phyloP scores from a whole-genome alignment of 2,797 vertebrate species.

The Chloroceryle inda region DNA sequence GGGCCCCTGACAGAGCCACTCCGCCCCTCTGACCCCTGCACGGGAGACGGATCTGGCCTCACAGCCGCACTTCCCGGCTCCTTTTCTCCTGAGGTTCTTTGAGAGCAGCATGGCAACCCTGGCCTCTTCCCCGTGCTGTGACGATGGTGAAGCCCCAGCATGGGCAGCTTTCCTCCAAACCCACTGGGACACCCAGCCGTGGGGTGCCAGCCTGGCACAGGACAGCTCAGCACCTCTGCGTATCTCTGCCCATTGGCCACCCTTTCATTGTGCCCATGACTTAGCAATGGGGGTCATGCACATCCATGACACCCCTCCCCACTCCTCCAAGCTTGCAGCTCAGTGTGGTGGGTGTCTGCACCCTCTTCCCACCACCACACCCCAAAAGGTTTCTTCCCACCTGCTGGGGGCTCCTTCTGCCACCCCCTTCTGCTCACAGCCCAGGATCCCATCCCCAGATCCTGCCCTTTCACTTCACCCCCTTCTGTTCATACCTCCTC shows the following conservation, averaged over 20 bases:
- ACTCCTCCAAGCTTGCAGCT: neutral
- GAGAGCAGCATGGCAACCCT: accelerated
- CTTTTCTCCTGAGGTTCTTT: neutral
- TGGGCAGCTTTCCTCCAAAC: neutral
- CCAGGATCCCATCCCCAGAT: accelerated
- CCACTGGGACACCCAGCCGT: accelerated
- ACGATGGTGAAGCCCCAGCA: accelerated
- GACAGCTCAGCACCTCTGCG: neutral
- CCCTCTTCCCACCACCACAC: neutral
- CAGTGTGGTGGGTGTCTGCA: neutral
- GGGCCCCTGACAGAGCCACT: neutral
- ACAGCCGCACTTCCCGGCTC: neutral
- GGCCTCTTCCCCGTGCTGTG: accelerated
- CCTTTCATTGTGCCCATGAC: neutral
- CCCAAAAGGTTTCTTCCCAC: neutral
- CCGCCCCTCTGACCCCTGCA: neutral
- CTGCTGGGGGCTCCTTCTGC: neutral
- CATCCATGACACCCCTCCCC: neutral
- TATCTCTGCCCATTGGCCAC: neutral
- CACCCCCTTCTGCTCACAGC: neutral
- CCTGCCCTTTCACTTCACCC: neutral
- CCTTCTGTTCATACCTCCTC: neutral
- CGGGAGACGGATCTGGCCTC: accelerated
- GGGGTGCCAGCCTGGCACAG: neutral
- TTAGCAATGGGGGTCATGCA: neutral